Conservation (phyloP, 2,888 invertebrate genomes). For the Drosophila birchii region DNA sequence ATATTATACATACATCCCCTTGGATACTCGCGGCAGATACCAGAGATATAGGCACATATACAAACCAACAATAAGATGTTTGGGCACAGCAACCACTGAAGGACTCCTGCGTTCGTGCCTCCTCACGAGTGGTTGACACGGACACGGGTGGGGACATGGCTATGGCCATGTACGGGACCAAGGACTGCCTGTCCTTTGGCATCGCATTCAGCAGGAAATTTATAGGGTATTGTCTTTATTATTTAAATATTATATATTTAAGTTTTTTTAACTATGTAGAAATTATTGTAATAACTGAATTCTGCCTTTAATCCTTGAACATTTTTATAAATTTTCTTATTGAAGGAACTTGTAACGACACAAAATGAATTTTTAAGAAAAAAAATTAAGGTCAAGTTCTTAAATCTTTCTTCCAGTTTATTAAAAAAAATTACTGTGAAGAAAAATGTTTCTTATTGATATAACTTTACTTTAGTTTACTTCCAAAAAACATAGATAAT, state of each 20-base stretch:
- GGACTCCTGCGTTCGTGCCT: slow-evolving; percentile 61
- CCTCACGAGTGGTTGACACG: slow-evolving; percentile 80
- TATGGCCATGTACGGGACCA: slow-evolving; percentile 10
- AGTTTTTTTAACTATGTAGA: not conserved
- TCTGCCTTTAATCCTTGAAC: not conserved
- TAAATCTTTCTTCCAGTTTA: too few species aligned
- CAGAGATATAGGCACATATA: slow-evolving; percentile 7
- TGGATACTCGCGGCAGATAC: slow-evolving; percentile 4
- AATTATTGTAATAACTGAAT: not conserved
- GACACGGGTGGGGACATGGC: slow-evolving; percentile 43
- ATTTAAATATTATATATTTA: not conserved
- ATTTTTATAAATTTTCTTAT: not conserved
- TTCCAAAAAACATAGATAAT: not conserved
- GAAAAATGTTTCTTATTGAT: too few species aligned
- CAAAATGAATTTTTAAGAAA: too few species aligned
- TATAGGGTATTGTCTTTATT: slow-evolving; percentile 1
- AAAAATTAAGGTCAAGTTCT: too few species aligned
- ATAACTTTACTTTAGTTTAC: too few species aligned
- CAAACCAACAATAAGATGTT: slow-evolving; percentile 58
- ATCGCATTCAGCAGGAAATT: not conserved
- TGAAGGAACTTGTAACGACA: too few species aligned
- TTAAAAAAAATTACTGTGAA: too few species aligned
- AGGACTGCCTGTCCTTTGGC: slow-evolving; percentile 18
- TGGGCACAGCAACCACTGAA: slow-evolving; percentile 50
- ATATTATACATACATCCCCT: slow-evolving; percentile 1